Conservation (phyloP, 2,888 invertebrate genomes). For the Phlogophora meticulosa region DNA sequence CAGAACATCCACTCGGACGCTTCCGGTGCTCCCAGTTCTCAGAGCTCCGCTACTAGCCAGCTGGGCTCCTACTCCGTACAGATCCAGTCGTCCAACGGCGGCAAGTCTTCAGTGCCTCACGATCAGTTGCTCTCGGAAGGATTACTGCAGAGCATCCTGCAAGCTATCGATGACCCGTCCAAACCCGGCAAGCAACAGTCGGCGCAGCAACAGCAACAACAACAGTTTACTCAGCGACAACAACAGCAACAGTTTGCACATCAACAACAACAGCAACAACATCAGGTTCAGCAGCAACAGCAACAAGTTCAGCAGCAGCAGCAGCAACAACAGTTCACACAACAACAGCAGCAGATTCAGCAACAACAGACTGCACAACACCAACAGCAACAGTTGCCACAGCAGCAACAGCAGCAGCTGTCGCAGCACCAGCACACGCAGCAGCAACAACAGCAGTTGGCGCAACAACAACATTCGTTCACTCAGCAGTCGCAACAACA, state of each 20-base stretch:
- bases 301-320: conserved; percentile 19
- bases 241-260: conserved; percentile 14
- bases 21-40: conserved; percentile 61
- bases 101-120: conserved; percentile 91
- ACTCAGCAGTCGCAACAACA: conserved; percentile 42
- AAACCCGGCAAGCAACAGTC: conserved; percentile 27
- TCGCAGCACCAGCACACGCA: conserved; percentile 30
- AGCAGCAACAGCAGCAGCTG: conserved; percentile 37
- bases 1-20: conserved; percentile 76
- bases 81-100: conserved; percentile 93
- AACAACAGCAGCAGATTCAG: conserved; percentile 29
- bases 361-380: conserved; percentile 37
- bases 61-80: conserved; percentile 94
- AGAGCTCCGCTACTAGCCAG: too few relatives aligned
- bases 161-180: conserved; percentile 94
- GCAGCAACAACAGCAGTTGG: conserved; percentile 35
- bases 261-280: conserved; percentile 9
- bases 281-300: conserved; percentile 10
- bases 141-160: conserved; percentile 94
- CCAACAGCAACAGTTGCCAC: conserved; percentile 18
- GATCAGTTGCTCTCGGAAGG: conserved; percentile 95
- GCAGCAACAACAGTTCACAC: conserved; percentile 35
- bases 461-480: conserved; percentile 40
- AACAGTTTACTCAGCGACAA: conserved; percentile 32
- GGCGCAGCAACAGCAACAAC: conserved; percentile 52